A percentile compares a stretch with the other conserved stretches of the same genome.
Conservation (phyloP, 2,113 vertebrate genomes). For the Tympanuchus pallidicinctus region DNA sequence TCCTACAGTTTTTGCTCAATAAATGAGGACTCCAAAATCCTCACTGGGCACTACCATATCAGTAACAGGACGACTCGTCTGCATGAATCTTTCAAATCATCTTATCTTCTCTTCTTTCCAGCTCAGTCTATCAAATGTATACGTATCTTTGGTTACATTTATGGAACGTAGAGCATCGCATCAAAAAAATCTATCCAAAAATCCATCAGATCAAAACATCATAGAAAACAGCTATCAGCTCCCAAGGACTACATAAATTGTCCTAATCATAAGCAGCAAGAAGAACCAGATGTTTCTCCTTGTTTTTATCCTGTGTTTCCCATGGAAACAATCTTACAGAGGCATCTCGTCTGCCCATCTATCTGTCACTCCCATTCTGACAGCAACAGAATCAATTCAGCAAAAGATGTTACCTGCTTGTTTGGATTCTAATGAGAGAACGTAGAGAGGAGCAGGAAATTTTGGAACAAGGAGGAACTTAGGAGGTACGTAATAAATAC, state of each 20-base stretch:
- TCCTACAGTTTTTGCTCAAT: neutral
- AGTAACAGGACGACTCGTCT: neutral
- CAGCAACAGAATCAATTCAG: neutral
- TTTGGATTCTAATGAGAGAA: neutral
- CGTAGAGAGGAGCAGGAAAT: neutral
- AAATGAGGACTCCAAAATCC: neutral
- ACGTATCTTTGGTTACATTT: neutral
- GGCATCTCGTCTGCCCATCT: neutral
- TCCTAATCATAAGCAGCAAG: neutral
- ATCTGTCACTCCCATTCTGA: neutral
- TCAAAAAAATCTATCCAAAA: no score
- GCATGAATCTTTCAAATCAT: neutral
- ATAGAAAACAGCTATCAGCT: neutral
- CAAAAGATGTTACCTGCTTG: neutral
- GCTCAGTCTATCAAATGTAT: neutral
- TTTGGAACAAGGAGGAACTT: neutral
- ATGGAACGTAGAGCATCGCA: neutral
- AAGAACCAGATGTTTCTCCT: neutral
- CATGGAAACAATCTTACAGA: neutral
- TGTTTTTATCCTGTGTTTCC: neutral
- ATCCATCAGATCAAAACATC: neutral
- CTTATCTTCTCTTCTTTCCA: neutral
- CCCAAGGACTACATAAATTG: rapidly evolving
- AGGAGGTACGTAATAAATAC: neutral
- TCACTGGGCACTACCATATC: neutral